Evolutionary conservation across 2,797 vertebrate genomes (phyloP).

Genomic region (Acridotheres tristis): DNA sequence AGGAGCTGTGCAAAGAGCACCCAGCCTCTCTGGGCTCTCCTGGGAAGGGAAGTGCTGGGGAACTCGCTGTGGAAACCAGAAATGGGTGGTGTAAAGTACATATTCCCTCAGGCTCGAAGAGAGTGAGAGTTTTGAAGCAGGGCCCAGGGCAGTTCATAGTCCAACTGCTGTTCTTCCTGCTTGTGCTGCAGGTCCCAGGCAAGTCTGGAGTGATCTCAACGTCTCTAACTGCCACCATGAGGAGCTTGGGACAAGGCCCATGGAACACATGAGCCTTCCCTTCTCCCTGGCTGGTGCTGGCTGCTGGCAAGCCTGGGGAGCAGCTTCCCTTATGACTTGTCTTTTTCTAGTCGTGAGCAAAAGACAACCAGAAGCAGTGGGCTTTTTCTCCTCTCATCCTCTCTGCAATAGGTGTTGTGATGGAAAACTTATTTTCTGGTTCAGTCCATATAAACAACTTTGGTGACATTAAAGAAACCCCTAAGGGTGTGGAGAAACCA

Average conservation of each 20-base stretch:
- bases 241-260: not conserved
- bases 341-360: not conserved
- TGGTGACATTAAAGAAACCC: not conserved
- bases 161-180: not conserved
- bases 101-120: accelerated
- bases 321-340: not conserved
- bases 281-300: not conserved
- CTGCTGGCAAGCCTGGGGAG: not conserved
- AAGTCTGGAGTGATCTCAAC: accelerated
- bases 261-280: not conserved
- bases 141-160: not conserved
- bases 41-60: not conserved
- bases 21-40: accelerated
- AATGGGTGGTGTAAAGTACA: not conserved
- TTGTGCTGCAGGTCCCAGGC: not conserved
- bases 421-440: not conserved
- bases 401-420: not conserved
- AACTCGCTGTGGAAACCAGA: not conserved
- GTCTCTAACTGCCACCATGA: not conserved
- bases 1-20: not conserved
- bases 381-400: not conserved
- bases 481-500: not conserved
- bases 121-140: not conserved
- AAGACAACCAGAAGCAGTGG: not conserved
- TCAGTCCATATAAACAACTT: not conserved